phyloP scores from a whole-genome alignment of 2,113 vertebrate genomes.

The Hoplias malabaricus region DNA sequence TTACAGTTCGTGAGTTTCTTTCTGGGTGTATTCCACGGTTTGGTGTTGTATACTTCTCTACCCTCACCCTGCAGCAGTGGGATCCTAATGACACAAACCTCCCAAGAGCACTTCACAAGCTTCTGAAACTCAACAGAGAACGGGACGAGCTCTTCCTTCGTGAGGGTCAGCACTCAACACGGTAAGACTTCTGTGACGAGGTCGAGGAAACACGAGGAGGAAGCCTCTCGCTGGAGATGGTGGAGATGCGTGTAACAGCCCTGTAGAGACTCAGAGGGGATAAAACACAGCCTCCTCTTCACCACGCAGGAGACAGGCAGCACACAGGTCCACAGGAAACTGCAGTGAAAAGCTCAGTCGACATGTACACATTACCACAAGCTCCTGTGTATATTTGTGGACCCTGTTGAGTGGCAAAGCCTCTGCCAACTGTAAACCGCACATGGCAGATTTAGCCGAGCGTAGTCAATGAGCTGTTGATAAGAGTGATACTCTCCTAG shows the following conservation, averaged over 20 bases:
- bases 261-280: background rate
- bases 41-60: background rate
- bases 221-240: conserved; percentile 13
- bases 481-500: conserved; percentile 6
- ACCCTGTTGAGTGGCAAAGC: background rate
- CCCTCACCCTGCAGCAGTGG: background rate
- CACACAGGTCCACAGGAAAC: conserved; percentile 25
- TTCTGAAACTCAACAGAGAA: conserved; percentile 18
- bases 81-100: conserved; percentile 19
- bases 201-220: conserved; percentile 24
- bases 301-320: conserved; percentile 22
- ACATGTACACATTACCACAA: background rate
- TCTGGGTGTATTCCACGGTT: background rate
- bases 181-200: conserved; percentile 24
- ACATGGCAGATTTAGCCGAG: conserved; percentile 22
- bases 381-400: background rate
- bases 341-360: conserved; percentile 34
- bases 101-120: conserved; percentile 3
- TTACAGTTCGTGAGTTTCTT: background rate
- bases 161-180: conserved; percentile 44
- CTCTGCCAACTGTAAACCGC: conserved; percentile 29
- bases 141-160: conserved; percentile 23
- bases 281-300: conserved; percentile 23
- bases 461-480: background rate
- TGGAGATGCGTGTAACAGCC: conserved; percentile 48